Percentiles rank a stretch among this genome's conserved stretches.
These are phyloP conservation scores for Coptodon bakossiorum DNA, from an alignment of 2,113 vertebrate genomes.

Conservation along the genomic window DNA sequence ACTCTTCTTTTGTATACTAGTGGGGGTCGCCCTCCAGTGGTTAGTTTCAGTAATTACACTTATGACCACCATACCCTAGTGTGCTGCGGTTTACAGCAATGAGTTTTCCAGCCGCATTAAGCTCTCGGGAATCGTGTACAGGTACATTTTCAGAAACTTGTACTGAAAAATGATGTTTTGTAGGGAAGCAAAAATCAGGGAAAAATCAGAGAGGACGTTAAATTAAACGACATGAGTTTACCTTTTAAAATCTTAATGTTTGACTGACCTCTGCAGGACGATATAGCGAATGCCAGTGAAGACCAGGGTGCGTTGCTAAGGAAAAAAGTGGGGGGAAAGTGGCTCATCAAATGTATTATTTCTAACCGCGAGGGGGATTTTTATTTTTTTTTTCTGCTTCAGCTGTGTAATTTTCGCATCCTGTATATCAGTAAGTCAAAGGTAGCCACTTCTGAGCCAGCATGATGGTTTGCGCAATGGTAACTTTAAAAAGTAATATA, in stretches of 20 bases:
- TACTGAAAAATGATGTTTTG: fast-evolving
- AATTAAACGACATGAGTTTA: neutral
- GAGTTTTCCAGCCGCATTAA: neutral
- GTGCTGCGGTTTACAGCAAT: neutral
- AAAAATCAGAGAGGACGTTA: neutral
- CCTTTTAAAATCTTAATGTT: neutral
- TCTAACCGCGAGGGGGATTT: too few species aligned
- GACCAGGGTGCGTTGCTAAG: neutral
- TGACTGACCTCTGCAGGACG: slow-evolving; percentile 5
- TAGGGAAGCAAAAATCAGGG: neutral
- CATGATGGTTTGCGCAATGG: neutral
- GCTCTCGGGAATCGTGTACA: neutral
- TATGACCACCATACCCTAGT: neutral
- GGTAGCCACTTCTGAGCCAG: neutral
- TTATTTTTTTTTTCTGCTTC: neutral
- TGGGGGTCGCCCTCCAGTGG: slow-evolving; percentile 23
- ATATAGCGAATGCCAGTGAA: neutral
- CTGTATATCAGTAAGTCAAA: neutral
- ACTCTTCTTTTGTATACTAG: neutral
- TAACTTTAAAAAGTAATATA: neutral
- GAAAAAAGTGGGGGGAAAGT: fast-evolving
- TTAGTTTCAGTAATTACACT: neutral
- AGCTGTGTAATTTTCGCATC: neutral
- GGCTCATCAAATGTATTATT: neutral
- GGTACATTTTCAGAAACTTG: neutral